Percentiles rank a stretch among this genome's conserved stretches.
These are phyloP conservation scores for Cerastis leucographa DNA, from an alignment of 2,888 invertebrate genomes.

Conservation along the genomic window DNA sequence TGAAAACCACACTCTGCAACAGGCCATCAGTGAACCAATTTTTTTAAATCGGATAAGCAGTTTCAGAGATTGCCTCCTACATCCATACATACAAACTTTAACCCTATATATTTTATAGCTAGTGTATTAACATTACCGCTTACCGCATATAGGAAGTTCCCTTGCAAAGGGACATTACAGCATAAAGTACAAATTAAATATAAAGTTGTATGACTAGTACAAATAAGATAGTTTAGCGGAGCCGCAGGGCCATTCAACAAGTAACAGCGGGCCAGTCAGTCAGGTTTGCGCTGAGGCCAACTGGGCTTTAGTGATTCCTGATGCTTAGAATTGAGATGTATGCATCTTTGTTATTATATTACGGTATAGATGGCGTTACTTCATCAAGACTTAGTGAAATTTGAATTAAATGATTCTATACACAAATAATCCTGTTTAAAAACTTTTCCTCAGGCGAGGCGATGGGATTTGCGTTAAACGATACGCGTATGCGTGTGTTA, in stretches of 20 bases:
- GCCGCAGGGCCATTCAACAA: conserved; percentile 56
- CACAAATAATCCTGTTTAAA: neutral
- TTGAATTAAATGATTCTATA: neutral
- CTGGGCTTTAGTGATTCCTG: conserved; percentile 47
- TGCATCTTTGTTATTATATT: conserved; percentile 7
- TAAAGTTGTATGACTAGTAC: conserved; percentile 29
- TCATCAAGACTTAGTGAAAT: neutral
- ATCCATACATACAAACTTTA: neutral
- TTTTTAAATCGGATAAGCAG: neutral
- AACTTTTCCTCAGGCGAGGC: neutral
- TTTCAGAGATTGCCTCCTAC: neutral
- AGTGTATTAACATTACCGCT: neutral
- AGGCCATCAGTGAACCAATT: neutral
- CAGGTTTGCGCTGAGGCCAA: conserved; percentile 51
- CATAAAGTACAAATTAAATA: conserved; percentile 6
- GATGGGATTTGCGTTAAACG: too few relatives aligned
- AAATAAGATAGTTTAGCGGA: conserved; percentile 22
- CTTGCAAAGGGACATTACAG: conserved; percentile 4
- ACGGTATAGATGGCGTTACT: conserved; percentile 13
- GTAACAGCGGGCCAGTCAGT: conserved; percentile 43
- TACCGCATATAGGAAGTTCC: conserved; percentile 4
- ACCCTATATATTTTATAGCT: neutral
- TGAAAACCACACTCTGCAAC: neutral
- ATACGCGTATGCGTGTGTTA: too few relatives aligned
- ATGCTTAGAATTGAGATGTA: conserved; percentile 28